These are phyloP conservation scores for Xiphophorus maculatus DNA, from an alignment of 2,113 vertebrate species.

Conservation along the genomic window DNA sequence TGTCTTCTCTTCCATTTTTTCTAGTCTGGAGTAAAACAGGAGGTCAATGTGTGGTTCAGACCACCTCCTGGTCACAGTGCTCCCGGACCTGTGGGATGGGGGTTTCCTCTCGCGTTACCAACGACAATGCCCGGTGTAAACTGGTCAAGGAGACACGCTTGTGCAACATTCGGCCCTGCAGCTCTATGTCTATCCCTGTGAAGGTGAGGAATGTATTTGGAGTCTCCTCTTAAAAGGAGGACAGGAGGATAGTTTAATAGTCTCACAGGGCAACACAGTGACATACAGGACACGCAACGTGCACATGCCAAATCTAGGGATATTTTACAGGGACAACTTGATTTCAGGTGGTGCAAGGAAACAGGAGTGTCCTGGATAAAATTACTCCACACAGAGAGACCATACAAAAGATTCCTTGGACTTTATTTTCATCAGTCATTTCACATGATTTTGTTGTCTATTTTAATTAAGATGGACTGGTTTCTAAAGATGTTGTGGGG, in stretches of 20 bases:
- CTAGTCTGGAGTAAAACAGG: slow-evolving; percentile 75
- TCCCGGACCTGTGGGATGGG: slow-evolving; percentile 85
- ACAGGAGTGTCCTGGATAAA: too few relatives aligned
- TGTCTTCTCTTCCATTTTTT: slow-evolving; percentile 13
- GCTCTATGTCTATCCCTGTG: slow-evolving; percentile 75
- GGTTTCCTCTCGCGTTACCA: slow-evolving; percentile 83
- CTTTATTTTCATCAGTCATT: not conserved
- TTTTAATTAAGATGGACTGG: slow-evolving; percentile 7
- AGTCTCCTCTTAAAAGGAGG: slow-evolving; percentile 14
- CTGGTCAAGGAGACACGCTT: slow-evolving; percentile 83
- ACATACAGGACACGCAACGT: too few relatives aligned
- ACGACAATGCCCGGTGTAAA: slow-evolving; percentile 82
- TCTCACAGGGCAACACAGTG: too few relatives aligned
- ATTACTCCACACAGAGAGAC: too few relatives aligned
- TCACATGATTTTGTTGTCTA: slow-evolving; percentile 26
- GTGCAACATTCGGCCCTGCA: slow-evolving; percentile 83
- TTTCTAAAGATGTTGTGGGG: not conserved
- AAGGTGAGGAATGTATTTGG: slow-evolving; percentile 74
- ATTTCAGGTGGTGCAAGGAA: too few relatives aligned
- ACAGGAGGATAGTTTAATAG: too few relatives aligned
- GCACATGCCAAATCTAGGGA: too few relatives aligned
- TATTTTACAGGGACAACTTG: too few relatives aligned
- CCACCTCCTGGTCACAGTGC: slow-evolving; percentile 84
- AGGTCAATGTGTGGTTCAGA: slow-evolving; percentile 78
- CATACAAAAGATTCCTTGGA: too few relatives aligned